A percentile compares a stretch with the other conserved stretches of the same genome.
These are phyloP conservation scores for Prostheceraeus crozeri DNA, from an alignment of 2,888 invertebrate genomes.

Conservation along the genomic window DNA sequence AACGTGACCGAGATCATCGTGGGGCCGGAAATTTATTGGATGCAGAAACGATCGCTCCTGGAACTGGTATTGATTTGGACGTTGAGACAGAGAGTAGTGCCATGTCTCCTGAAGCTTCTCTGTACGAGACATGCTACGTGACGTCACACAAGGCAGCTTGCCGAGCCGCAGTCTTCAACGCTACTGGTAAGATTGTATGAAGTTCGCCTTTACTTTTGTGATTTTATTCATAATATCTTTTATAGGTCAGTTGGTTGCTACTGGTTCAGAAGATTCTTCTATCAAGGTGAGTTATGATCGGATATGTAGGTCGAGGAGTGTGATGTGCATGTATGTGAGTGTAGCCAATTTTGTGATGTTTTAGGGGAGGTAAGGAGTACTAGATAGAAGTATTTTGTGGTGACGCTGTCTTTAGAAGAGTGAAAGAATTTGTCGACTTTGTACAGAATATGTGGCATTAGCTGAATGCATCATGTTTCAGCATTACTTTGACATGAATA, in stretches of 20 bases:
- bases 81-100: constrained; percentile 78
- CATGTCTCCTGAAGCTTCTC: constrained; percentile 86
- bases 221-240: constrained; percentile 33
- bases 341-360: too few species aligned
- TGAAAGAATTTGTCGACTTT: too few species aligned
- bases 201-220: too few species aligned
- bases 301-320: too few species aligned
- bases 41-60: constrained; percentile 55
- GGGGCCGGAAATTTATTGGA: constrained; percentile 60
- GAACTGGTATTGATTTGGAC: constrained; percentile 75
- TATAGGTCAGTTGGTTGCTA: constrained; percentile 80
- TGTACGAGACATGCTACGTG: constrained; percentile 96
- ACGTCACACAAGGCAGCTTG: constrained; percentile 92
- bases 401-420: too few species aligned
- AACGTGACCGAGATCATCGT: too few species aligned
- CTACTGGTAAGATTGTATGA: constrained; percentile 63
- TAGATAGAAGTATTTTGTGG: too few species aligned
- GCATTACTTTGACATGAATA: too few species aligned
- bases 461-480: too few species aligned
- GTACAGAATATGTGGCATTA: too few species aligned
- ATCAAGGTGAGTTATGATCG: constrained; percentile 72
- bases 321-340: too few species aligned
- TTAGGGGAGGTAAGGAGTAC: too few species aligned
- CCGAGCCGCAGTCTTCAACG: constrained; percentile 86
- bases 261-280: constrained; percentile 94